Evolutionary conservation across 2,888 invertebrate species (phyloP), one percentile per base, ranked within the genome.

Genomic region (Caenorhabditis imperialis): DNA sequence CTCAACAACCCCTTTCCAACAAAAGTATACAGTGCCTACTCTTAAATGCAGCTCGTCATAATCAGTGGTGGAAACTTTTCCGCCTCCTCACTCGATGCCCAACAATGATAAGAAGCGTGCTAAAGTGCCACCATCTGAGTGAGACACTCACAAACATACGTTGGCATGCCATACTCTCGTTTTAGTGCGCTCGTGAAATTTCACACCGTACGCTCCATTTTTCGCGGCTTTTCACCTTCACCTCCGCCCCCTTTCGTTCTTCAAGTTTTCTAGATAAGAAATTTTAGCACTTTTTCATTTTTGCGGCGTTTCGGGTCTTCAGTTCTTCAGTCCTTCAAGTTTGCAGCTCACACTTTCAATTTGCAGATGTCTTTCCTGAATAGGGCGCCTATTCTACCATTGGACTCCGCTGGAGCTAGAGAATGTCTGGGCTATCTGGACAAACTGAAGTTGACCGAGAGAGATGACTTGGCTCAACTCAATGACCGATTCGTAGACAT

Each of bases 101-200:
- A 23, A 7, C 44, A 57, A 20, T 67, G 67, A 67, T 67, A 67
- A 67, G 67, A 57, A 57, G 57, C 50, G 50, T 65, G 65, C 55
- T 65, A 48, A 55, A 55, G 65, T 54, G 57, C 65, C 50, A 51
- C 51, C 67, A 57, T 48, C 33, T 55, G 16, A 54, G 55, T 65
- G 65, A 67, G 51, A 57, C 67, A 57, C 57, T 51, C 67, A 57
- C 67, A 57, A 67, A 51, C 67, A 67, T 67, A 57, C 57, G 35
- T 33, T 20, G 16, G 61, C 60, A 65, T 57, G 44, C 57, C 57
- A 67, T 67, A 57, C 20, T 45, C 18, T 4, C 7, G 20, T 27
- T n/a, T 5, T 54, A 48, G 44, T 38, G 27, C 55, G 44, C 54
- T 71, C 62, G n/a, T n/a, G n/a, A 40, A 47, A 40, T 38, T 47